Evolutionary conservation across 1,140 invertebrate species (phyloP).

Genomic region (Phenacoccus solenopsis): DNA sequence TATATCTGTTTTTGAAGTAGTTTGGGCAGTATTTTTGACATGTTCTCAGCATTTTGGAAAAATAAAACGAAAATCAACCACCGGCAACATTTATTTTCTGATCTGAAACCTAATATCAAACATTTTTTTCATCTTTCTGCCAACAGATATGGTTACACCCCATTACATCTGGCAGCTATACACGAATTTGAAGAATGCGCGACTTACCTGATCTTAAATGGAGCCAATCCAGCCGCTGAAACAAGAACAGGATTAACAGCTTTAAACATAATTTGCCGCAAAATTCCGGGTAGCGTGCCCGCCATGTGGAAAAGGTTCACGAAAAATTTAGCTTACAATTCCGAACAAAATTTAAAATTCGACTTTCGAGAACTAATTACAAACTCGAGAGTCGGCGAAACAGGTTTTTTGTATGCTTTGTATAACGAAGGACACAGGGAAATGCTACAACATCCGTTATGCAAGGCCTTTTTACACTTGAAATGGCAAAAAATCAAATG

Average conservation of each 20-base stretch:
- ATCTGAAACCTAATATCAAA: too few species aligned
- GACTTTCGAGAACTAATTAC: conserved; percentile 66
- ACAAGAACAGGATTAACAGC: conserved; percentile 70
- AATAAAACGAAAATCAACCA: too few species aligned
- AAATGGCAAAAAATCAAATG: conserved; percentile 83
- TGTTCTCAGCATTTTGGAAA: too few species aligned
- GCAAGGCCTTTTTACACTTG: conserved; percentile 68
- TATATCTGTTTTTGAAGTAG: too few species aligned
- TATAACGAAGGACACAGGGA: conserved; percentile 72
- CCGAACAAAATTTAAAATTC: conserved; percentile 62
- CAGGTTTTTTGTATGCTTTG: conserved; percentile 65
- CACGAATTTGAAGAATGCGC: conserved; percentile 70
- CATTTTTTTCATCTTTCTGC: conserved; percentile 73
- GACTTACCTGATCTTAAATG: conserved; percentile 63
- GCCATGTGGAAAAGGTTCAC: conserved; percentile 63
- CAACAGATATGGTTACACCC: conserved; percentile 64
- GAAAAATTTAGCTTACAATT: conserved; percentile 44
- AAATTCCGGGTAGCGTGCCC: conserved; percentile 63
- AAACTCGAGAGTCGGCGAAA: conserved; percentile 62
- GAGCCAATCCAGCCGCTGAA: conserved; percentile 68
- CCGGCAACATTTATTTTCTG: too few species aligned
- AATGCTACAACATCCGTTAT: conserved; percentile 65
- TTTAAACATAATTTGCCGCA: conserved; percentile 63
- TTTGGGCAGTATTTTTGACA: too few species aligned
- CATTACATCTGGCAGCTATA: conserved; percentile 71